Percentiles rank a stretch among this genome's conserved stretches.
These are phyloP conservation scores for Plagiodera versicolora DNA, from an alignment of 2,888 invertebrate genomes.

Conservation along the genomic window DNA sequence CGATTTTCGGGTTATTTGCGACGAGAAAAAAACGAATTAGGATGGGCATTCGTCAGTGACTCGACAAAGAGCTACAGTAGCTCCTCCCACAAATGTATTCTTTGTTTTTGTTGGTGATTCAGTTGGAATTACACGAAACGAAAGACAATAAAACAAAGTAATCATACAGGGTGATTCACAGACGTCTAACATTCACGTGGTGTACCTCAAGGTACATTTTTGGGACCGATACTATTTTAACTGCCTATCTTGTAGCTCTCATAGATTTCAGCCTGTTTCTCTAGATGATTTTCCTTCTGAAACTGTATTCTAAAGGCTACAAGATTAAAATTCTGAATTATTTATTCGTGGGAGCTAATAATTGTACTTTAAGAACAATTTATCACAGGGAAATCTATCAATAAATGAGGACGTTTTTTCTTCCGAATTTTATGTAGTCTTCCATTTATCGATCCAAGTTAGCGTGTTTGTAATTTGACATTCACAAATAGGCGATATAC, in stretches of 20 bases:
- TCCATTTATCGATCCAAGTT: constrained; percentile 16
- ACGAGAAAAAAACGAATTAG: neutral
- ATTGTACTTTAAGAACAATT: neutral
- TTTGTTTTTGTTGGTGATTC: too few relatives aligned
- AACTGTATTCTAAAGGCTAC: too few relatives aligned
- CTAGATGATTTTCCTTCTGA: too few relatives aligned
- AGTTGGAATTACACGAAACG: too few relatives aligned
- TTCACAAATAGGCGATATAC: neutral
- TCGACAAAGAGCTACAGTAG: neutral
- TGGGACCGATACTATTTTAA: too few relatives aligned
- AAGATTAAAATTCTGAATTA: neutral
- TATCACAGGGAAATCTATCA: neutral
- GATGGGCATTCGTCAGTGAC: neutral
- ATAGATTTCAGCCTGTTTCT: too few relatives aligned
- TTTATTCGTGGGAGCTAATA: neutral
- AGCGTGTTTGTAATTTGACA: constrained; percentile 12
- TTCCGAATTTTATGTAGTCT: constrained; percentile 12
- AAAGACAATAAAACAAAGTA: too few relatives aligned
- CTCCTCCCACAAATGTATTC: too few relatives aligned
- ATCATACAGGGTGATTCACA: too few relatives aligned
- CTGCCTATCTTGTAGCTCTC: too few relatives aligned
- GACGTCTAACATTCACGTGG: too few relatives aligned
- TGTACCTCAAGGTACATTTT: too few relatives aligned
- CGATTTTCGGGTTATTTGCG: neutral
- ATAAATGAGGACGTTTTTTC: neutral